These are phyloP conservation scores for Actinemys pallida DNA, from an alignment of 2,113 vertebrate genomes.

Conservation along the genomic window DNA sequence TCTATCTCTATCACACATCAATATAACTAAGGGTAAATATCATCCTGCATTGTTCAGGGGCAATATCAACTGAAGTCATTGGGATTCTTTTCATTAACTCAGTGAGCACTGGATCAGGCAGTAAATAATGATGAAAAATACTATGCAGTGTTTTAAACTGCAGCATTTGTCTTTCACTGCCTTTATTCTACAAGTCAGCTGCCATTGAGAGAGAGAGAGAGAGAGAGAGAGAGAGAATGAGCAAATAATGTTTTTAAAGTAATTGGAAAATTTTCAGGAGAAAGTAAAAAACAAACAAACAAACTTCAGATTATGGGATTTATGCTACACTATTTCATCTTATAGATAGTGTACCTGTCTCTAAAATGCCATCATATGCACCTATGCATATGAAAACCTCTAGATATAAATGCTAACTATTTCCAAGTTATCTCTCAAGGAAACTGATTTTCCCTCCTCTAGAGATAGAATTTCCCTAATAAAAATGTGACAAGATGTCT, in stretches of 20 bases:
- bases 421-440: not conserved
- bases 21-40: not conserved
- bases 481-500: not conserved
- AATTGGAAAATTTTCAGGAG: not conserved
- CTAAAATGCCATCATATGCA: not conserved
- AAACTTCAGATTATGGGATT: not conserved
- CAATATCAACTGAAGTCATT: not conserved
- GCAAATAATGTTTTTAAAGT: not conserved
- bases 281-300: not conserved
- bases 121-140: not conserved
- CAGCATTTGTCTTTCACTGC: not conserved
- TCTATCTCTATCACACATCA: not conserved
- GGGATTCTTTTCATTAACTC: rapidly evolving
- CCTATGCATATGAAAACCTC: not conserved
- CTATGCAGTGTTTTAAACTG: not conserved
- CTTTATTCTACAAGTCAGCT: not conserved
- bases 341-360: not conserved
- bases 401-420: not conserved
- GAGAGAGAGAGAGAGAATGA: not conserved
- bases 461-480: not conserved
- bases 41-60: not conserved
- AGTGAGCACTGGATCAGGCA: not conserved
- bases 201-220: not conserved
- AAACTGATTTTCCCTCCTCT: not conserved
- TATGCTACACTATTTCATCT: not conserved